Evolutionary conservation across 2,888 invertebrate species (phyloP).

Genomic region (Callimorpha dominula): DNA sequence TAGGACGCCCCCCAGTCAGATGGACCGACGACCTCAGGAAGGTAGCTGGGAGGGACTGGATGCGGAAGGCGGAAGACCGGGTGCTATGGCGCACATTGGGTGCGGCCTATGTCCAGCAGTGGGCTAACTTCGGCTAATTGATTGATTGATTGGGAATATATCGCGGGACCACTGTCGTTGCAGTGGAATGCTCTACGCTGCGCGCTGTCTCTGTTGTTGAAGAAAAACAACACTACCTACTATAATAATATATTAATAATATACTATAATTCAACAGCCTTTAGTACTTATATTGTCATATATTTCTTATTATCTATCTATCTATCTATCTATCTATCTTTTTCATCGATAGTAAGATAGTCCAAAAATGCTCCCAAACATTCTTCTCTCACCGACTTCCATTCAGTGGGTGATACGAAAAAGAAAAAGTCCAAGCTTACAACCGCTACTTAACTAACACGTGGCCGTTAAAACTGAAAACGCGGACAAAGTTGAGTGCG

Average conservation of each 20-base stretch:
- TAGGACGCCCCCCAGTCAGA: too few relatives aligned
- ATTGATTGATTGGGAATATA: too few relatives aligned
- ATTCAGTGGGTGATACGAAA: slow-evolving; percentile 44
- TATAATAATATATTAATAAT: background rate
- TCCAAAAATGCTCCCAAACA: slow-evolving; percentile 20
- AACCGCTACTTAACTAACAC: slow-evolving; percentile 56
- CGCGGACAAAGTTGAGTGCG: slow-evolving; percentile 76
- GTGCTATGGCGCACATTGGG: too few relatives aligned
- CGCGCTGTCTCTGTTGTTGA: background rate
- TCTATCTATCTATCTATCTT: too few relatives aligned
- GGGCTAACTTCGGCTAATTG: too few relatives aligned
- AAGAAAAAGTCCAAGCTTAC: slow-evolving; percentile 34
- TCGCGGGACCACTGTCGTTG: background rate
- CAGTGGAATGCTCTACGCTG: background rate
- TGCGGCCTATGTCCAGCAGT: too few relatives aligned
- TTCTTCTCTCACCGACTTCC: slow-evolving; percentile 39
- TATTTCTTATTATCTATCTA: too few relatives aligned
- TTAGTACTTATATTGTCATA: too few relatives aligned
- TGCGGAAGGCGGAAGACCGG: too few relatives aligned
- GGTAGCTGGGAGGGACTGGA: too few relatives aligned
- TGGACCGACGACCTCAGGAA: too few relatives aligned
- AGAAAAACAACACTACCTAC: background rate
- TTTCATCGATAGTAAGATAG: background rate
- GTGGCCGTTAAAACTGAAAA: slow-evolving; percentile 56
- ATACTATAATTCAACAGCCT: background rate